Evolutionary conservation across 2,888 invertebrate genomes (phyloP).

Genomic region (Drosophila flavopinicola): DNA sequence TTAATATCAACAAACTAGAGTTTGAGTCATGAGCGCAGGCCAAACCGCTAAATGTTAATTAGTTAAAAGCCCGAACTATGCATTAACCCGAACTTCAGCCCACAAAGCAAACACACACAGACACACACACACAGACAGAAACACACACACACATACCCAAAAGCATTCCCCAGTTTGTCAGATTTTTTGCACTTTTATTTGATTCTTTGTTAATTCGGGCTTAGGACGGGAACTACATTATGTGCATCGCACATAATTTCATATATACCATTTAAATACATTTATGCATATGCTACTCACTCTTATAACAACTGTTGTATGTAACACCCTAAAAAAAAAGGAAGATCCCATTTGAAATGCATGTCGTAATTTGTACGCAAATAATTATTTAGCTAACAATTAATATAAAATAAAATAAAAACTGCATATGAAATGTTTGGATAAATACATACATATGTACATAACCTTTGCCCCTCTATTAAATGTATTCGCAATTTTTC

Average conservation of each 20-base stretch:
- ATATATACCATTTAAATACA: conserved; percentile 4
- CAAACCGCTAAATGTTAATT: conserved; percentile 83
- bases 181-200: conserved; percentile 48
- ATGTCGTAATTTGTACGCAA: conserved; percentile 33
- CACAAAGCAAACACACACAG: conserved; percentile 32
- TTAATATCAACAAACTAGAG: conserved; percentile 57
- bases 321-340: conserved; percentile 24
- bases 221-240: conserved; percentile 55
- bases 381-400: conserved; percentile 64
- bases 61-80: conserved; percentile 79
- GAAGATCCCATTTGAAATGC: conserved; percentile 17
- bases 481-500: not conserved
- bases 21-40: conserved; percentile 22
- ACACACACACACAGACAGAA: conserved; percentile 15
- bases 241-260: conserved; percentile 25
- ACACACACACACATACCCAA: conserved; percentile 22
- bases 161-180: conserved; percentile 54
- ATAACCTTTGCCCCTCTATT: not conserved
- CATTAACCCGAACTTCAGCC: conserved; percentile 47
- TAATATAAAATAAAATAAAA: conserved; percentile 16
- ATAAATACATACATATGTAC: conserved; percentile 7
- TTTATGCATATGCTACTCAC: not conserved
- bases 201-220: conserved; percentile 39
- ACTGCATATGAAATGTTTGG: conserved; percentile 1
- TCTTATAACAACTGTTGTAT: conserved; percentile 23